Evolutionary conservation across 2,113 vertebrate genomes (phyloP).

Genomic region (Artemisiospiza belli): DNA sequence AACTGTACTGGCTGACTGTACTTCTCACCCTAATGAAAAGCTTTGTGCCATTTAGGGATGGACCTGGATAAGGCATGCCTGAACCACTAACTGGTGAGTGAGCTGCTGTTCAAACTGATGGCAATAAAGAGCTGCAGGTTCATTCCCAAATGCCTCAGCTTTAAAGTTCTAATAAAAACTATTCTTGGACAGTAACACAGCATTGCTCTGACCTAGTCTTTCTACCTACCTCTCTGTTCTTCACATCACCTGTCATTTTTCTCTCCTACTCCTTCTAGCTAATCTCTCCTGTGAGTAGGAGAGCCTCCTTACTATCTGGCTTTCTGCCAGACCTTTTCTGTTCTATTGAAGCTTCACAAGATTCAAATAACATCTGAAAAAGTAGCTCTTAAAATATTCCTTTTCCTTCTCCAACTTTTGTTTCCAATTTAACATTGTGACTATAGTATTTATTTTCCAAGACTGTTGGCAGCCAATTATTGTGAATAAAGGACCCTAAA

Average conservation of each 20-base stretch:
- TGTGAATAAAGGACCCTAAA: not conserved
- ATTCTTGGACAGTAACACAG: not conserved
- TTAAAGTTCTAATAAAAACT: not conserved
- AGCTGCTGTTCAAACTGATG: not conserved
- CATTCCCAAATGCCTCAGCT: not conserved
- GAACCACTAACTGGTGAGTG: not conserved
- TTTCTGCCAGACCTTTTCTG: not conserved
- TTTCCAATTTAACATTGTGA: not conserved
- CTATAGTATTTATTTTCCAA: not conserved
- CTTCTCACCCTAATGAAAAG: not conserved
- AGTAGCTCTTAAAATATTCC: not conserved
- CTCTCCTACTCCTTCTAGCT: not conserved
- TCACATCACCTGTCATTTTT: not conserved
- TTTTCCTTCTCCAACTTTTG: not conserved
- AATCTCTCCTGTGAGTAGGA: not conserved
- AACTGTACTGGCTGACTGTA: not conserved
- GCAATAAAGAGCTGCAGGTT: not conserved
- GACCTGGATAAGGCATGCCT: not conserved
- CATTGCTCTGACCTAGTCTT: not conserved
- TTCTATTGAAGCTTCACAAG: not conserved
- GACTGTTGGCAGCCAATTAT: not conserved
- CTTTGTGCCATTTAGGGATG: not conserved
- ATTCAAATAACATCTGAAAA: not conserved
- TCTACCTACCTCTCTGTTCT: not conserved
- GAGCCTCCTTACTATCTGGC: not conserved